phyloP scores from a whole-genome alignment of 2,113 vertebrate genomes.

The Bostrychus sinensis region DNA sequence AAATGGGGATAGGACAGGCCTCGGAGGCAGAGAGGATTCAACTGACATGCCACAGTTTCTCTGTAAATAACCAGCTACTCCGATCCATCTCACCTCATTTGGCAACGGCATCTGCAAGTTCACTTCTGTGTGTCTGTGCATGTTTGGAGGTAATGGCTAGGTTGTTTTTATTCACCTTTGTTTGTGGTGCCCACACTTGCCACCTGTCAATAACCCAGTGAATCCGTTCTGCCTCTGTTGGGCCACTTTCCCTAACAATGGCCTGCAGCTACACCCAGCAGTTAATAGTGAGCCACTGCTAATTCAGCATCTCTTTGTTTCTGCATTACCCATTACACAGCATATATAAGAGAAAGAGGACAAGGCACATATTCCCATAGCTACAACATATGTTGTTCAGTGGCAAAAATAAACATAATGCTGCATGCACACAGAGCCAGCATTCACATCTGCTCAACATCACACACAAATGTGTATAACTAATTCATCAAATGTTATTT shows the following conservation, averaged over 20 bases:
- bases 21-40: conserved; percentile 59
- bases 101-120: conserved; percentile 43
- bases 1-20: conserved; percentile 71
- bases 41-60: conserved; percentile 64
- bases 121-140: conserved; percentile 5
- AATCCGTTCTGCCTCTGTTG: neutral
- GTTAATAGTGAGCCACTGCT: conserved; percentile 18
- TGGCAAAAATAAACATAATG: neutral
- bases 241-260: conserved; percentile 5
- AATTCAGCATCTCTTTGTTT: conserved; percentile 33
- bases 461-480: conserved; percentile 51
- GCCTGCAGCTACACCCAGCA: neutral
- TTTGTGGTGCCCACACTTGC: conserved; percentile 12
- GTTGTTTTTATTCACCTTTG: conserved; percentile 21
- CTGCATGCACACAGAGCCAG: neutral
- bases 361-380: neutral
- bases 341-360: conserved; percentile 1
- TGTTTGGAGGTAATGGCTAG: conserved; percentile 4
- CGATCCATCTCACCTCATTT: conserved; percentile 64
- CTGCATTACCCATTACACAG: neutral
- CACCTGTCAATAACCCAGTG: conserved; percentile 35
- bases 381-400: conserved; percentile 10
- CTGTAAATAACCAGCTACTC: conserved; percentile 71
- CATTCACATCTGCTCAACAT: conserved; percentile 35
- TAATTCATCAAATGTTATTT: conserved; percentile 71